Evolutionary conservation across 2,797 vertebrate genomes (phyloP).

Genomic region (Sternarchorhynchus goeldii): DNA sequence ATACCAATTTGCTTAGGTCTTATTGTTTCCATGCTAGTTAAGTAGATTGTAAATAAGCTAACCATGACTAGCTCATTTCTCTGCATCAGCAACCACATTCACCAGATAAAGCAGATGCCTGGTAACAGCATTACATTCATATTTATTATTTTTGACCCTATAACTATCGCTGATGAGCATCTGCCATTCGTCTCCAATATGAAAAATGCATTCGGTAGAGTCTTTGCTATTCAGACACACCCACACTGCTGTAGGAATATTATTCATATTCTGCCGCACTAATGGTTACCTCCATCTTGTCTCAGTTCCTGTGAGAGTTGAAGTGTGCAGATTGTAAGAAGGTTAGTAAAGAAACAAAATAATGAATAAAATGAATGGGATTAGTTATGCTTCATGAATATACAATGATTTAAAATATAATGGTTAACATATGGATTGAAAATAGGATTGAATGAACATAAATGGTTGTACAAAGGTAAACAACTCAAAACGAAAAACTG

Average conservation of each 20-base stretch:
- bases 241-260: neutral
- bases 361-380: conserved; percentile 7
- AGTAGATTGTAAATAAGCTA: too few relatives aligned
- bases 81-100: too few relatives aligned
- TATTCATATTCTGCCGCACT: conserved; percentile 8
- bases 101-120: too few relatives aligned
- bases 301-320: conserved; percentile 48
- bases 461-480: neutral
- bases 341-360: conserved; percentile 11
- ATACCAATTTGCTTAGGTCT: too few relatives aligned
- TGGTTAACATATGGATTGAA: neutral
- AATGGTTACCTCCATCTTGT: conserved; percentile 45
- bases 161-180: too few relatives aligned
- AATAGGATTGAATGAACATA: neutral
- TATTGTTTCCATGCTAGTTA: too few relatives aligned
- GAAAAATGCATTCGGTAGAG: neutral
- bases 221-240: conserved; percentile 12
- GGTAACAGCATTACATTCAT: too few relatives aligned
- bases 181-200: too few relatives aligned
- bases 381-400: neutral
- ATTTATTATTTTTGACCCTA: too few relatives aligned
- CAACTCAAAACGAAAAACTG: too few relatives aligned
- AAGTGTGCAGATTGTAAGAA: conserved; percentile 34
- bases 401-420: neutral
- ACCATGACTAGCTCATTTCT: too few relatives aligned